Conservation (phyloP, 2,888 invertebrate genomes). For the Laspeyria flexula region DNA sequence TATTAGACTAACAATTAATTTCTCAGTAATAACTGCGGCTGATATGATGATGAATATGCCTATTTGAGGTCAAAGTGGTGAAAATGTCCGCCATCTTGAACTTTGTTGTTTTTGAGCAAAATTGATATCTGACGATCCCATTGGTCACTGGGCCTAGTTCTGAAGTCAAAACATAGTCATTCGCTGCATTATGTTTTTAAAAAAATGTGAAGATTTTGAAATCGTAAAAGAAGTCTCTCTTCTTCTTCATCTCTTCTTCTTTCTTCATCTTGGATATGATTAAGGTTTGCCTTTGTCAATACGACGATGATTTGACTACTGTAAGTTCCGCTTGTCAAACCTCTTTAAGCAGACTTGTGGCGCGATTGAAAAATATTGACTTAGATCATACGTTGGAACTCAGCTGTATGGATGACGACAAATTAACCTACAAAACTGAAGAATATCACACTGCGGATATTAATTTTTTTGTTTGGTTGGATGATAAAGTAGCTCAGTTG, state of each 20-base stretch:
- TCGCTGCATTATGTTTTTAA: background rate
- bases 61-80: too few species aligned
- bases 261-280: slow-evolving; percentile 3
- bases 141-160: too few species aligned
- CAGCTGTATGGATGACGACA: background rate
- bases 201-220: slow-evolving; percentile 5
- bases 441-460: background rate
- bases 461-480: slow-evolving; percentile 2
- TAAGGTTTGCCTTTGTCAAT: slow-evolving; percentile 1
- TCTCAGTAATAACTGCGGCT: too few species aligned
- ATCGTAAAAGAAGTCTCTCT: slow-evolving; percentile 1
- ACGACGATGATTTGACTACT: slow-evolving; percentile 27
- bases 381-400: background rate
- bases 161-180: too few species aligned
- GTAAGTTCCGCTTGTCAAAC: slow-evolving; percentile 11
- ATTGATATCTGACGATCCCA: too few species aligned
- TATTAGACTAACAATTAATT: too few species aligned
- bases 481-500: background rate
- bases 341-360: background rate
- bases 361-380: background rate
- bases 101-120: too few species aligned
- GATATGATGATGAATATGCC: too few species aligned
- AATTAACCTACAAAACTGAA: background rate
- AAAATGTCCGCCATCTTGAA: too few species aligned
- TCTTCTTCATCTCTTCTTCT: too few species aligned